Evolutionary conservation across 2,888 invertebrate genomes (phyloP).

Genomic region (Dasysyrphus albostriatus): DNA sequence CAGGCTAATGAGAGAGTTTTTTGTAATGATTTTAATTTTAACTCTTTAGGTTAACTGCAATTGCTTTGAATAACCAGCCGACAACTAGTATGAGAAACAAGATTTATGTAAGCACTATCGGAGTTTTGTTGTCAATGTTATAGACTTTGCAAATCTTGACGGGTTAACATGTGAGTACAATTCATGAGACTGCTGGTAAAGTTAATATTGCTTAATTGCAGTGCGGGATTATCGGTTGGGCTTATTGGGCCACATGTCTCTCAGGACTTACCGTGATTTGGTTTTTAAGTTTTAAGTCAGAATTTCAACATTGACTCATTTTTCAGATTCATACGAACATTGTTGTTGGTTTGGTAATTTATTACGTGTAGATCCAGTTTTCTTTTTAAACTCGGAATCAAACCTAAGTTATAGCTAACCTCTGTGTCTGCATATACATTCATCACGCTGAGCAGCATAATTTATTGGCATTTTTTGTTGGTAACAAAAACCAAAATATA

Average conservation of each 20-base stretch:
- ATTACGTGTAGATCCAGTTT: too few relatives aligned
- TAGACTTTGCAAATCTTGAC: neutral
- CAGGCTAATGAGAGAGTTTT: constrained; percentile 43
- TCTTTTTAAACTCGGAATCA: too few relatives aligned
- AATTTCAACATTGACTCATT: too few relatives aligned
- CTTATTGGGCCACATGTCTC: neutral
- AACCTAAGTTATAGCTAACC: too few relatives aligned
- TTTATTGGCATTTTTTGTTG: too few relatives aligned
- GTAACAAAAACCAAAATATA: too few relatives aligned
- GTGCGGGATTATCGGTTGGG: neutral
- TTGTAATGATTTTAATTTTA: neutral
- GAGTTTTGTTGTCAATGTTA: neutral
- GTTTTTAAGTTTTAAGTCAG: neutral
- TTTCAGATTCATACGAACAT: too few relatives aligned
- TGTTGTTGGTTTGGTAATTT: too few relatives aligned
- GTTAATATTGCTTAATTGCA: neutral
- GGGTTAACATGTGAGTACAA: neutral
- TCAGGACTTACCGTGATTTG: neutral
- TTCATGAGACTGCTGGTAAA: neutral
- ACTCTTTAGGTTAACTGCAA: neutral
- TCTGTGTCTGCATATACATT: too few relatives aligned
- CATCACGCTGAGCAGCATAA: too few relatives aligned
- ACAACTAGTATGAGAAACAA: neutral
- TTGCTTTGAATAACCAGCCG: constrained; percentile 1
- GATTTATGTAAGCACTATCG: neutral